A percentile compares a stretch with the other conserved stretches of the same genome.
phyloP scores from a whole-genome alignment of 2,888 invertebrate genomes.

The Papilio protenor region DNA sequence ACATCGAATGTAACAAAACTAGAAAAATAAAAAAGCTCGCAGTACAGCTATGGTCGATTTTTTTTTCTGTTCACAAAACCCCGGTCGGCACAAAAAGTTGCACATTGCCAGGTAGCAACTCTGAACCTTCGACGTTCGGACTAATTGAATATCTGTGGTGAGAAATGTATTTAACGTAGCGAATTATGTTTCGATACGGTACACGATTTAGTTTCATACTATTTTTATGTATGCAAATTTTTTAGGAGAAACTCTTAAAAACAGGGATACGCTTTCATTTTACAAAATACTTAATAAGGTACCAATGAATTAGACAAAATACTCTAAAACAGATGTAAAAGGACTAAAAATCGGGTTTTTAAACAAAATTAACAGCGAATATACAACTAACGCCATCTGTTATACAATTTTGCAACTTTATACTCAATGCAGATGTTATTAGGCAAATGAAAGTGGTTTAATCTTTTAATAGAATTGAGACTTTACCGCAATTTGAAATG shows the following conservation, averaged over 20 bases:
- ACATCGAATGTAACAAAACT: constrained; percentile 45
- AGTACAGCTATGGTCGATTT: constrained; percentile 28
- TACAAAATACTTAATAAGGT: background rate
- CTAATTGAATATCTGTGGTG: constrained; percentile 49
- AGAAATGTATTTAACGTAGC: constrained; percentile 42
- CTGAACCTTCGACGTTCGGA: constrained; percentile 35
- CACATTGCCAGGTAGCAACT: constrained; percentile 48
- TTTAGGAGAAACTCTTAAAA: background rate
- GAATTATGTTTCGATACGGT: constrained; percentile 42
- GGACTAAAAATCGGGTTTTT: background rate
- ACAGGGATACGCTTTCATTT: too few species aligned
- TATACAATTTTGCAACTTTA: background rate
- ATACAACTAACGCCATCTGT: constrained; percentile 30
- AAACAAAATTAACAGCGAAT: background rate
- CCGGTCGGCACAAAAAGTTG: constrained; percentile 40
- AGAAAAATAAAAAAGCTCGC: constrained; percentile 43
- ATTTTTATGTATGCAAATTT: background rate
- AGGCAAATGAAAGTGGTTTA: background rate
- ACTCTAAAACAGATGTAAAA: background rate
- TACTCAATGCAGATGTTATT: constrained; percentile 25
- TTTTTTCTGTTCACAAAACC: constrained; percentile 35
- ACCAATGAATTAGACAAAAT: background rate
- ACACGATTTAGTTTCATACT: constrained; percentile 17
- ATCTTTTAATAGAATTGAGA: background rate
- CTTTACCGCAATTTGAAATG: background rate